phyloP scores from a whole-genome alignment of 2,888 invertebrate genomes.

The Stenotaenia linearis region DNA sequence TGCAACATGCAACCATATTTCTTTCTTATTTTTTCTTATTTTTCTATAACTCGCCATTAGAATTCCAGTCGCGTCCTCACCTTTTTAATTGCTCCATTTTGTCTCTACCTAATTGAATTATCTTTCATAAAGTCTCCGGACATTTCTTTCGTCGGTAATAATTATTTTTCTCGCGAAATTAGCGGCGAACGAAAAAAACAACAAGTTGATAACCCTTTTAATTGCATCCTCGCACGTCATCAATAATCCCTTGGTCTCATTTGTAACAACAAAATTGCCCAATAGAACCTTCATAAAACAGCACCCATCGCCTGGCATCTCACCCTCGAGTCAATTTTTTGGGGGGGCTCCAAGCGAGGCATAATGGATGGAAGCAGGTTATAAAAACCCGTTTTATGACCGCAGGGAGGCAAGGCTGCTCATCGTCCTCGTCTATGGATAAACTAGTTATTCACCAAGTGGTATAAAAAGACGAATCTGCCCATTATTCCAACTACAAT shows the following conservation, averaged over 20 bases:
- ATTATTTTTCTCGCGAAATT: neutral
- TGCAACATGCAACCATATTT: neutral
- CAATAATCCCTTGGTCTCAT: slow-evolving; percentile 23
- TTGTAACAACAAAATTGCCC: neutral
- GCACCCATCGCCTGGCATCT: slow-evolving; percentile 16
- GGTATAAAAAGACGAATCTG: slow-evolving; percentile 23
- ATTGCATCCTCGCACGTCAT: slow-evolving; percentile 12
- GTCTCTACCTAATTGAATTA: neutral
- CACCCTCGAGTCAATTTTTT: slow-evolving; percentile 19
- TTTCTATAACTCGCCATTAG: neutral
- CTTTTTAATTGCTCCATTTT: neutral
- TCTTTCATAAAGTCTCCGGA: neutral
- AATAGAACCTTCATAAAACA: slow-evolving; percentile 17
- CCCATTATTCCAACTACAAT: slow-evolving; percentile 19
- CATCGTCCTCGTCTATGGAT: slow-evolving; percentile 23
- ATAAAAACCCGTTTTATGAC: slow-evolving; percentile 26
- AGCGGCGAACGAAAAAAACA: neutral
- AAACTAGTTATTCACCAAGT: slow-evolving; percentile 26
- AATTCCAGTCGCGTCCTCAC: neutral
- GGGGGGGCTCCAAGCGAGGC: slow-evolving; percentile 20
- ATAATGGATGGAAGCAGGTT: slow-evolving; percentile 23
- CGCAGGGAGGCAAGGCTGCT: slow-evolving; percentile 1
- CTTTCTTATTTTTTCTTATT: too few relatives aligned
- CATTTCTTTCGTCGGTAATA: neutral
- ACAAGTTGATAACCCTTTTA: slow-evolving; percentile 1